phyloP scores from a whole-genome alignment of 2,113 vertebrate genomes.

The human (Homo sapiens) region DNA sequence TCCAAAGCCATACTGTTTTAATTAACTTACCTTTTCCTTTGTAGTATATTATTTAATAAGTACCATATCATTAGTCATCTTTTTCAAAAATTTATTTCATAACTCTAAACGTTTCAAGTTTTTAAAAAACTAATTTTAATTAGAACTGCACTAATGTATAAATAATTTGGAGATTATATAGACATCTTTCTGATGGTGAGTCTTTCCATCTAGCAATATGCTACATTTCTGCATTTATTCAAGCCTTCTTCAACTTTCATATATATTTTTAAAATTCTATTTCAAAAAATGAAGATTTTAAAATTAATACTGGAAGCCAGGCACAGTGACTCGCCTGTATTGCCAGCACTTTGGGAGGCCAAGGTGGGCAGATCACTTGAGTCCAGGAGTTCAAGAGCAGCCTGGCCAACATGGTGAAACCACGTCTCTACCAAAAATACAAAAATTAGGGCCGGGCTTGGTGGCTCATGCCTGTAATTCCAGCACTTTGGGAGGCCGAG shows the following conservation, averaged over 20 bases:
- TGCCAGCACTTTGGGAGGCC: too few species aligned
- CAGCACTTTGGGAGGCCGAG: too few species aligned
- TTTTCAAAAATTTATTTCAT: conserved; percentile 45
- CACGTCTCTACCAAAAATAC: too few species aligned
- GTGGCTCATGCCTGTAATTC: too few species aligned
- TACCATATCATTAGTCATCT: background rate
- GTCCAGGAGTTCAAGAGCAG: too few species aligned
- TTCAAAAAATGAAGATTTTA: background rate
- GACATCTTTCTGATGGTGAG: background rate
- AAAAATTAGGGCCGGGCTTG: too few species aligned
- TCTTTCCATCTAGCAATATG: background rate
- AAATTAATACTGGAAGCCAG: background rate
- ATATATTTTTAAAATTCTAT: background rate
- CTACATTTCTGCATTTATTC: background rate
- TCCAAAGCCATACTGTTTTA: background rate
- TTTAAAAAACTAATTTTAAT: conserved; percentile 31
- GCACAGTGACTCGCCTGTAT: too few species aligned
- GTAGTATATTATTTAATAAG: background rate
- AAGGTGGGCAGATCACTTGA: too few species aligned
- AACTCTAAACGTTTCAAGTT: conserved; percentile 10
- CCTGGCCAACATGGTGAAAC: too few species aligned
- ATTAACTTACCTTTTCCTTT: background rate
- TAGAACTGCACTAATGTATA: background rate
- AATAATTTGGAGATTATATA: background rate
- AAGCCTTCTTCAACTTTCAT: background rate